Base-by-base conservation (phyloP, 2,797 vertebrate species). In the Crossoptilon crossoptilon region DNA sequence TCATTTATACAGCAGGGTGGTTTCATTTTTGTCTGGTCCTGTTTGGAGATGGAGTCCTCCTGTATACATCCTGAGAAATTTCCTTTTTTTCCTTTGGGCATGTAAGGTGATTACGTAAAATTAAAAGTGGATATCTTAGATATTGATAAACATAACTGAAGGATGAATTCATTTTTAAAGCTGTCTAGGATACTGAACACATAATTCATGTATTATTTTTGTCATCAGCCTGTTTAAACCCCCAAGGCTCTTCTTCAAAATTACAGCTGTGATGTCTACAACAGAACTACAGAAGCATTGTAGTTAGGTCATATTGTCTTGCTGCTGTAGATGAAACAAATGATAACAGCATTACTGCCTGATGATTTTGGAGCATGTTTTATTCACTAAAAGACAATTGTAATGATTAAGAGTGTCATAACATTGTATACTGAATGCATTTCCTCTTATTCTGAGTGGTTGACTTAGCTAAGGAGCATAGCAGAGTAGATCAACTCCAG, bases 251-350 rank as follows among this genome's bases (percentile, higher is more conserved):
- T 73, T 83, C 74, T 76, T 86, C 73, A 73, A 75, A 91, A 73
- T 60, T 39, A 27, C 76, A 94, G 85, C 80, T 78, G 83, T 70
- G 67, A 5, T 79, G 12, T 56, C 55, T 59, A 6, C 73, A 91
- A 49, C 41, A 78, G 66, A 86, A 16, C 43, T 41, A 37, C 17
- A 84, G 85, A 56, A 51, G 81, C 59, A 39, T 62, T 80, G 75
- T 73, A 83, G 87, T 55, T 68, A 77, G 91, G 87, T 94, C 87
- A 55, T 8, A 9, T 8, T 69, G 90, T 86, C 81, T 87, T 79
- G 60, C 73, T 77, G 82, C 74, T 21, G 55, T 66, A 51, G 58
- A 55, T 63, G 70, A 93, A 93, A 84, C 12, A 46, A 89, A 84
- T 12, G 17, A 53, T 37, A 85, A 67, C 35, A 75, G 21, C 41